Percentiles rank a stretch among this genome's conserved stretches.
These are phyloP conservation scores for Gortyna flavago DNA, from an alignment of 2,888 invertebrate species.

Conservation along the genomic window DNA sequence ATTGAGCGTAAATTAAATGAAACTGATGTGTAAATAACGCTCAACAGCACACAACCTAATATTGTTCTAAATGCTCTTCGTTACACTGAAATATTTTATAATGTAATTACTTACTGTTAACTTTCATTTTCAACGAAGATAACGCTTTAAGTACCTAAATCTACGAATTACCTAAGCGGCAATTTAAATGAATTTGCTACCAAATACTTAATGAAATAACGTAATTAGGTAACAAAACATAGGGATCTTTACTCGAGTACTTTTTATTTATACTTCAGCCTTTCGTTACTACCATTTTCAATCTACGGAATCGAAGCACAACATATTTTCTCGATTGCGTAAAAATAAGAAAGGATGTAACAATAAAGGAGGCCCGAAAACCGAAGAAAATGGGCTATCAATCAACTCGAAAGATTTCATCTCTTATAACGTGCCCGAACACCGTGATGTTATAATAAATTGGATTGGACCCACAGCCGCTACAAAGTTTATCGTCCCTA, in stretches of 20 bases:
- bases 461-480: slow-evolving; percentile 68
- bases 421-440: slow-evolving; percentile 68
- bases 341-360: slow-evolving; percentile 56
- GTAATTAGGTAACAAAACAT: slow-evolving; percentile 14
- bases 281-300: slow-evolving; percentile 29
- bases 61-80: slow-evolving; percentile 35
- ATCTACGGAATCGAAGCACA: slow-evolving; percentile 22
- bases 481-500: slow-evolving; percentile 59
- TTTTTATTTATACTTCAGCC: slow-evolving; percentile 8
- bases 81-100: slow-evolving; percentile 13
- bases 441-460: slow-evolving; percentile 74
- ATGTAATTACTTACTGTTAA: slow-evolving; percentile 33
- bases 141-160: slow-evolving; percentile 37
- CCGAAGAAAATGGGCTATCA: slow-evolving; percentile 67
- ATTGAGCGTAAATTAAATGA: slow-evolving; percentile 30
- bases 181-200: slow-evolving; percentile 20
- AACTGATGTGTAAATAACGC: slow-evolving; percentile 23
- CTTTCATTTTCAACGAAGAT: slow-evolving; percentile 37
- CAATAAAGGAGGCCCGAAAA: slow-evolving; percentile 65
- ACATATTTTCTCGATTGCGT: slow-evolving; percentile 32
- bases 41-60: slow-evolving; percentile 19
- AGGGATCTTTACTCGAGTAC: background rate
- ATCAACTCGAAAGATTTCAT: slow-evolving; percentile 73
- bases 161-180: slow-evolving; percentile 24
- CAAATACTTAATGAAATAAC: slow-evolving; percentile 23